Base-by-base conservation (phyloP, 2,888 invertebrate species). In the Allolobophora icterica region DNA sequence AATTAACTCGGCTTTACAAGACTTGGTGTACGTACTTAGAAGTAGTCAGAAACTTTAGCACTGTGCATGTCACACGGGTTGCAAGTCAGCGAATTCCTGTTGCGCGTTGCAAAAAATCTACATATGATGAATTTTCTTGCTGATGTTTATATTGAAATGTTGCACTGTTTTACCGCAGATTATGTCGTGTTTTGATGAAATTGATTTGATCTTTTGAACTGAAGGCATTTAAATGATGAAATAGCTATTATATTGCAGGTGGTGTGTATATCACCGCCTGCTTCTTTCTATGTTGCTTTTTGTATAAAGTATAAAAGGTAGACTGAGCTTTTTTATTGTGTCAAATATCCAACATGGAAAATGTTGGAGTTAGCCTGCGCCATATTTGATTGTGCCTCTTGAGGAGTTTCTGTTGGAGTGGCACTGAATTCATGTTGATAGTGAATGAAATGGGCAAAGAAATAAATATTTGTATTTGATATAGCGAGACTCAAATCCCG, bases 81-180 rank as follows among this genome's bases (percentile, higher is more conserved):
- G 71, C 71, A 71, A n/a, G 71, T 71, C 71, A 71, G n/a, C n/a
- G 11, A 71, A 71, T 71, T 30, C 71, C n/a, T 71, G 71, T 71
- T n/a, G 30, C 71, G 11, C n/a, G 71, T 71, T n/a, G n/a, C 71
- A n/a, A 71, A 71, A 71, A 30, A 24, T 52, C 19, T 71, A 71
- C 71, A 71, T 71, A 71, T 71, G 71, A 71, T 71, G 71, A 71
- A 71, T 71, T 71, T 52, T n/a, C 71, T 71, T 71, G 30, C 71
- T 71, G 71, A 71, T 71, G 71, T 71, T 71, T 71, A n/a, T 71
- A 71, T 71, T 71, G 71, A 71, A 71, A 71, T n/a, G 71, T 71
- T 71, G 71, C 71, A 71, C 71, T 71, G 71, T 71, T 71, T 71
- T 71, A 71, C n/a, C n/a, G 71, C 71, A 71, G 71, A 71, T 71